phyloP scores from a whole-genome alignment of 1,140 invertebrate genomes.

The Hermatobates lingyangjiaoensis region DNA sequence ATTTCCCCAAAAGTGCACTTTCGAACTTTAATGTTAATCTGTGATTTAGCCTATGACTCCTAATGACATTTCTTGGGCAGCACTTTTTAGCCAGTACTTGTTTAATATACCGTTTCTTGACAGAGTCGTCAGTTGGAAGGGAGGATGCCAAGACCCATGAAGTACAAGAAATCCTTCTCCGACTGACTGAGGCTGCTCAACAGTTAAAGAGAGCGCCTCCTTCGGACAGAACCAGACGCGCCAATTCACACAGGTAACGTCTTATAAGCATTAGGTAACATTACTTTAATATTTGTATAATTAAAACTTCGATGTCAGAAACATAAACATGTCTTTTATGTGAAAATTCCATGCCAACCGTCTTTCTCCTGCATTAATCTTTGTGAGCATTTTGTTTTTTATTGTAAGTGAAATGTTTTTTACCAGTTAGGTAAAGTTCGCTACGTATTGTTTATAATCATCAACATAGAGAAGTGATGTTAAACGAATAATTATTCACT shows the following conservation, averaged over 20 bases:
- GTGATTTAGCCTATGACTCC: neutral
- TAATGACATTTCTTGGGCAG: neutral
- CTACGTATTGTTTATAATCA: no score
- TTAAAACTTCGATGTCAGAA: neutral
- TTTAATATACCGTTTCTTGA: conserved; percentile 1
- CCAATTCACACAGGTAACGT: conserved; percentile 15
- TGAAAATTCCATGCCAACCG: neutral
- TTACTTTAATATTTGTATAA: neutral
- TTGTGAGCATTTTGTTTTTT: neutral
- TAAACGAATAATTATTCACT: no score
- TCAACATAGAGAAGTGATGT: no score
- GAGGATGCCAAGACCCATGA: conserved; percentile 21
- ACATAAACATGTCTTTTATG: neutral
- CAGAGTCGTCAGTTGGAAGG: conserved; percentile 18
- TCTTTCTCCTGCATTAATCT: neutral
- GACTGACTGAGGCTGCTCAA: conserved; percentile 30
- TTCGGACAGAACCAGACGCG: conserved; percentile 21
- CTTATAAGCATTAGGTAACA: neutral
- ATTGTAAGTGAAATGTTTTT: no score
- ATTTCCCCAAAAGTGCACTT: neutral
- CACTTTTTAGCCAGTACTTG: neutral
- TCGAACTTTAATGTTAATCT: neutral
- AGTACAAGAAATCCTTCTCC: conserved; percentile 23
- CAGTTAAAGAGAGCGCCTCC: conserved; percentile 26
- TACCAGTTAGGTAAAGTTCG: no score